Evolutionary conservation across 1,140 invertebrate species (phyloP).

Genomic region (Polypedilum vanderplanki): DNA sequence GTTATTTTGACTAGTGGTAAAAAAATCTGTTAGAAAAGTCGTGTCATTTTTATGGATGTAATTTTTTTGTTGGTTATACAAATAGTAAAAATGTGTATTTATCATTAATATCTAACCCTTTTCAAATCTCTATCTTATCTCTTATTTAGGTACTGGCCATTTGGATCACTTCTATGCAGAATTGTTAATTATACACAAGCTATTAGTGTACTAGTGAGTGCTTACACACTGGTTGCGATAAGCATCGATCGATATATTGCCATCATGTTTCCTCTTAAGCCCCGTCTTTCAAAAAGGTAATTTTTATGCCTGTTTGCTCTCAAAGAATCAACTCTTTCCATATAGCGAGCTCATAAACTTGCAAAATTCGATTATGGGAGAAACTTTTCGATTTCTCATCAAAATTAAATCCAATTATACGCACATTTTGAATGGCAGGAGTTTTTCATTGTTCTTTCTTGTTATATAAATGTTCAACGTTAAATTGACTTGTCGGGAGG

Average conservation of each 20-base stretch:
- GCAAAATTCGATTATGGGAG: too few species aligned
- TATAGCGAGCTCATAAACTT: too few species aligned
- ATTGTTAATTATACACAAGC: constrained; percentile 71
- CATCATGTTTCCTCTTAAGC: constrained; percentile 78
- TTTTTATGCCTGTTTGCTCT: too few species aligned
- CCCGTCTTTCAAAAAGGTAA: constrained; percentile 64
- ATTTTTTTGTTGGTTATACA: too few species aligned
- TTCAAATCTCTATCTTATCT: background rate
- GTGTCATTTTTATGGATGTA: too few species aligned
- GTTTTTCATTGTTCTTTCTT: too few species aligned
- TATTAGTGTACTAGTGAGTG: constrained; percentile 73
- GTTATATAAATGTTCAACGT: too few species aligned
- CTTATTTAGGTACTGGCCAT: constrained; percentile 62
- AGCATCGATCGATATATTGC: constrained; percentile 80
- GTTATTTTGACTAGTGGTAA: too few species aligned
- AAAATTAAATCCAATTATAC: background rate
- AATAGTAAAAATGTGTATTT: too few species aligned
- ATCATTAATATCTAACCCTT: background rate
- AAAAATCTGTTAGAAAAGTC: too few species aligned
- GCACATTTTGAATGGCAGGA: background rate
- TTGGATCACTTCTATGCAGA: constrained; percentile 67
- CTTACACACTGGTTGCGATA: constrained; percentile 79
- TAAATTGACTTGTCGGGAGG: too few species aligned
- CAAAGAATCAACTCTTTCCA: too few species aligned
- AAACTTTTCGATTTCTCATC: background rate